Evolutionary conservation across 2,888 invertebrate genomes (phyloP).

Genomic region (Clitarchus hookeri): DNA sequence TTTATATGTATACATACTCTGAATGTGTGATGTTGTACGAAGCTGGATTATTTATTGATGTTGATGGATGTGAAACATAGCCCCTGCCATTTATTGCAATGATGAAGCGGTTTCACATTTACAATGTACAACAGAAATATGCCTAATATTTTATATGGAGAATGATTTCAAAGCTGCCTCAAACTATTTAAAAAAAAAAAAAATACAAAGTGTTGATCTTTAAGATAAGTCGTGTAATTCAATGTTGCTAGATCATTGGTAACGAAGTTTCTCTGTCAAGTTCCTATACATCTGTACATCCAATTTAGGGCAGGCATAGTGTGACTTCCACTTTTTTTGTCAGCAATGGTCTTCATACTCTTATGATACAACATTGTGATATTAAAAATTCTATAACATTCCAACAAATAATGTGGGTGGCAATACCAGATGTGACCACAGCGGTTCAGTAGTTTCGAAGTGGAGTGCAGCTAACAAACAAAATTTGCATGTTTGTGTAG

Average conservation of each 20-base stretch:
- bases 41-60: slow-evolving; percentile 14
- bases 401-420: neutral
- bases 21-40: neutral
- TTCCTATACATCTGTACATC: neutral
- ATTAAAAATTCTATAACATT: neutral
- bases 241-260: neutral
- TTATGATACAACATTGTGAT: too few species aligned
- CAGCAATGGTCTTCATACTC: too few species aligned
- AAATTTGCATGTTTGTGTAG: neutral
- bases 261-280: neutral
- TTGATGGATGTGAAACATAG: neutral
- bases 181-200: too few species aligned
- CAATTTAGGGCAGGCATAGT: neutral
- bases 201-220: too few species aligned
- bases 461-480: neutral
- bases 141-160: too few species aligned
- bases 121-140: too few species aligned
- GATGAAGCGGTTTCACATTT: too few species aligned
- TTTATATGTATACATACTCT: neutral
- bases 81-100: neutral
- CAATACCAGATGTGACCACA: neutral
- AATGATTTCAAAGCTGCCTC: too few species aligned
- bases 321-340: neutral
- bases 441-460: neutral
- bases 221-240: neutral